These are phyloP conservation scores for Amblyteles armatorius DNA, from an alignment of 2,888 invertebrate genomes.

Conservation along the genomic window DNA sequence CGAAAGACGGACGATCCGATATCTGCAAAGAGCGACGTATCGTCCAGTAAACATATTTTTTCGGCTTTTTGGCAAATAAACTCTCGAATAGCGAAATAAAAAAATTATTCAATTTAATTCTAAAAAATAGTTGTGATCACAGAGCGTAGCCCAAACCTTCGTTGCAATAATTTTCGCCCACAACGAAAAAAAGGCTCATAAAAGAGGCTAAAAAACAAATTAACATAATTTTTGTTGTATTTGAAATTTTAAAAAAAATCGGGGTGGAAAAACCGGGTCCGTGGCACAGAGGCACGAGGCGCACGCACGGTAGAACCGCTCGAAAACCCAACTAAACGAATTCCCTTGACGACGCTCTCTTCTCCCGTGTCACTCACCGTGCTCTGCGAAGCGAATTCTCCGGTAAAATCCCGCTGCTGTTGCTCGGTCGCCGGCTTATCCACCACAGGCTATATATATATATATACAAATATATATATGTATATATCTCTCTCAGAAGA, in stretches of 20 bases:
- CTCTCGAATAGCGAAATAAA: neutral
- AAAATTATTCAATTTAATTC: neutral
- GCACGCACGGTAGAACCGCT: neutral
- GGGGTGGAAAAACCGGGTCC: slow-evolving; percentile 8
- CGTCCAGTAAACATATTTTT: neutral
- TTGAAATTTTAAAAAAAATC: neutral
- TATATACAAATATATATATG: too few relatives aligned
- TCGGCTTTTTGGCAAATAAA: neutral
- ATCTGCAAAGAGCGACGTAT: neutral
- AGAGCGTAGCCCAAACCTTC: neutral
- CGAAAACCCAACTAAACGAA: slow-evolving; percentile 42
- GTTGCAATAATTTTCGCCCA: neutral
- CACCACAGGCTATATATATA: slow-evolving; percentile 39
- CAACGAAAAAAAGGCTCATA: neutral
- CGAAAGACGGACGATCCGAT: neutral
- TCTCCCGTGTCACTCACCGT: slow-evolving; percentile 63
- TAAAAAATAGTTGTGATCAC: neutral
- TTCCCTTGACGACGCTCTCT: slow-evolving; percentile 50
- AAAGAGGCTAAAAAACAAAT: neutral
- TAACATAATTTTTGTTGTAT: too few relatives aligned
- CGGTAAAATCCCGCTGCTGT: slow-evolving; percentile 50
- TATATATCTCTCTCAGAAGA: neutral
- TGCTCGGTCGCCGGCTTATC: slow-evolving; percentile 53
- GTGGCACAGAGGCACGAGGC: neutral
- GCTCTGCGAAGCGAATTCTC: slow-evolving; percentile 54